Conservation (phyloP, 1,140 invertebrate genomes). For the Lamellibrachia luymesi region DNA sequence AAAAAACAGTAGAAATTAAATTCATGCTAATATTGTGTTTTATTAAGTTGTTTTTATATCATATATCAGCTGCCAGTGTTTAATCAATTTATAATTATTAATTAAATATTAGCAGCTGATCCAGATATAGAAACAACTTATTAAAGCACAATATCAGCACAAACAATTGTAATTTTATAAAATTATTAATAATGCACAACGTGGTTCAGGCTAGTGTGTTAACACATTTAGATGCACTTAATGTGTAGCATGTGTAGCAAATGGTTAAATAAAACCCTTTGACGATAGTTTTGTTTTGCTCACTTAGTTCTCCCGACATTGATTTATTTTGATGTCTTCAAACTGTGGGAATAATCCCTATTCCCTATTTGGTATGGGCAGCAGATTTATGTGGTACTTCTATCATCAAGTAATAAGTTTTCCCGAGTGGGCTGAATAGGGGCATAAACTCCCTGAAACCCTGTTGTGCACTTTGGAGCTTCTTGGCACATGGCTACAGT, state of each 20-base stretch:
- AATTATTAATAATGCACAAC: not conserved
- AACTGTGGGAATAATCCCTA: not conserved
- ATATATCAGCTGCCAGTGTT: not conserved
- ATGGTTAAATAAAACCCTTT: not conserved
- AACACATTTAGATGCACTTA: not conserved
- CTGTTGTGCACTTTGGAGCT: not conserved
- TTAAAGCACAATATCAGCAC: not conserved
- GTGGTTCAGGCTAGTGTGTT: not conserved
- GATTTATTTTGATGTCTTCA: not conserved
- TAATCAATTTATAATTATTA: not conserved
- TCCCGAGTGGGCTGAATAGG: not conserved
- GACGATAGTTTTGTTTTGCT: not conserved
- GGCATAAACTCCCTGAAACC: not conserved
- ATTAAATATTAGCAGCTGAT: not conserved
- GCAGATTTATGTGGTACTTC: not conserved
- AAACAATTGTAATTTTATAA: not conserved
- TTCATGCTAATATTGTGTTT: not conserved
- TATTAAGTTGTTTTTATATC: not conserved
- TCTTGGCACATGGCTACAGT: not conserved
- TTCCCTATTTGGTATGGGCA: not conserved
- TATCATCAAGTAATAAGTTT: not conserved
- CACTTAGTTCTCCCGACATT: not conserved
- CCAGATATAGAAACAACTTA: not conserved
- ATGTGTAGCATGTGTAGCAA: not conserved
- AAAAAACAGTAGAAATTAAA: not conserved